Evolutionary conservation across 2,113 vertebrate genomes (phyloP).

Genomic region (Telmatochromis sp.): DNA sequence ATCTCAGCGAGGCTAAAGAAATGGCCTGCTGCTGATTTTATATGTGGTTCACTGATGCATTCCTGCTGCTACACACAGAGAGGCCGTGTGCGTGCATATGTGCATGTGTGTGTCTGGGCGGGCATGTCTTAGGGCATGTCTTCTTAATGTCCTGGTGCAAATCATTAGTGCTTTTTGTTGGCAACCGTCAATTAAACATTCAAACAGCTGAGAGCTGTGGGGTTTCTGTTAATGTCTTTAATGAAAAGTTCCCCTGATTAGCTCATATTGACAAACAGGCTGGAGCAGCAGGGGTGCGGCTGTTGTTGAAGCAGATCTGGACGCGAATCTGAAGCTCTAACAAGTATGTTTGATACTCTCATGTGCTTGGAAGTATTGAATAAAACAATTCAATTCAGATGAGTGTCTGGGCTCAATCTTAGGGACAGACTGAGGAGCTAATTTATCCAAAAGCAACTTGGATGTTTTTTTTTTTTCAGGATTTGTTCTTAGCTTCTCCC

Average conservation of each 20-base stretch:
- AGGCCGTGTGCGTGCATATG: not conserved
- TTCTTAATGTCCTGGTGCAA: not conserved
- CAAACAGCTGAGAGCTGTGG: not conserved
- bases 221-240: not conserved
- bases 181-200: not conserved
- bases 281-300: not conserved
- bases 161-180: constrained; percentile 25
- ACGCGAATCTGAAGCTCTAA: not conserved
- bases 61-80: not conserved
- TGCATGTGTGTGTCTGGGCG: not conserved
- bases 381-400: not conserved
- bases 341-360: not conserved
- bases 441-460: not conserved
- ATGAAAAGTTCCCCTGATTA: not conserved
- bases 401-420: not conserved
- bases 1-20: not conserved
- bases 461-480: not conserved
- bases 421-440: not conserved
- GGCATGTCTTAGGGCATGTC: not conserved
- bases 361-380: not conserved
- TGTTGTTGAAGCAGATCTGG: not conserved
- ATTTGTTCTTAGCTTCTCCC: not conserved
- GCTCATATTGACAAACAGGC: not conserved
- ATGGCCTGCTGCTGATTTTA: not conserved
- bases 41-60: not conserved